A percentile compares a stretch with the other conserved stretches of the same genome.
phyloP scores from a whole-genome alignment of 2,888 invertebrate species.

The Thera britannica region DNA sequence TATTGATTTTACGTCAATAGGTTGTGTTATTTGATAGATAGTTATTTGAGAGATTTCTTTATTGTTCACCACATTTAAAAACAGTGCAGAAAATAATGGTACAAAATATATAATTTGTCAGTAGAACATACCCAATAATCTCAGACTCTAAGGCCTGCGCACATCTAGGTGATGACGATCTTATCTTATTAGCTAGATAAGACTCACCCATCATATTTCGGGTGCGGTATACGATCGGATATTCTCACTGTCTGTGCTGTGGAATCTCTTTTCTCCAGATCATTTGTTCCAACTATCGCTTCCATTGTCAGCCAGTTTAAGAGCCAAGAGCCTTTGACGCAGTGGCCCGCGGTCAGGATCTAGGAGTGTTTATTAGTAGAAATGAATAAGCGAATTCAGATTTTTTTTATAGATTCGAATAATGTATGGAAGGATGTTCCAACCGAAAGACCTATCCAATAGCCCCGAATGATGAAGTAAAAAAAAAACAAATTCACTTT shows the following conservation, averaged over 20 bases:
- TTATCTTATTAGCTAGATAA: too few species aligned
- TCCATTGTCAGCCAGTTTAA: slow-evolving; percentile 70
- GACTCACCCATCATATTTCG: slow-evolving; percentile 74
- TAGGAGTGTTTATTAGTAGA: background rate
- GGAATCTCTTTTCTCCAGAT: slow-evolving; percentile 61
- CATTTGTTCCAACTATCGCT: slow-evolving; percentile 75
- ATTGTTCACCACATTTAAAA: too few species aligned
- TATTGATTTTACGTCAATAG: too few species aligned
- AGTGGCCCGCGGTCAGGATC: slow-evolving; percentile 75
- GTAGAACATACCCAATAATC: too few species aligned
- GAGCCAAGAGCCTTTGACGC: slow-evolving; percentile 65
- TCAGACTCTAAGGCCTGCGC: too few species aligned
- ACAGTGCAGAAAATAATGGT: too few species aligned
- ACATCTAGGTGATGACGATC: too few species aligned
- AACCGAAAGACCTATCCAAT: background rate
- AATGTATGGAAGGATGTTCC: background rate
- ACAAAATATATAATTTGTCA: too few species aligned
- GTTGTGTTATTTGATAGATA: too few species aligned
- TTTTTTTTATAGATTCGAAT: background rate
- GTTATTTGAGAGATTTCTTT: too few species aligned
- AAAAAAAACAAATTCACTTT: too few species aligned
- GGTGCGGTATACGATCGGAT: slow-evolving; percentile 68
- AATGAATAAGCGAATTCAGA: slow-evolving; percentile 7
- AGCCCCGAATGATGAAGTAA: too few species aligned
- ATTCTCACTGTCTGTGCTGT: slow-evolving; percentile 67